These are phyloP conservation scores for Copidosoma floridanum DNA, from an alignment of 1,140 invertebrate genomes.

Conservation along the genomic window DNA sequence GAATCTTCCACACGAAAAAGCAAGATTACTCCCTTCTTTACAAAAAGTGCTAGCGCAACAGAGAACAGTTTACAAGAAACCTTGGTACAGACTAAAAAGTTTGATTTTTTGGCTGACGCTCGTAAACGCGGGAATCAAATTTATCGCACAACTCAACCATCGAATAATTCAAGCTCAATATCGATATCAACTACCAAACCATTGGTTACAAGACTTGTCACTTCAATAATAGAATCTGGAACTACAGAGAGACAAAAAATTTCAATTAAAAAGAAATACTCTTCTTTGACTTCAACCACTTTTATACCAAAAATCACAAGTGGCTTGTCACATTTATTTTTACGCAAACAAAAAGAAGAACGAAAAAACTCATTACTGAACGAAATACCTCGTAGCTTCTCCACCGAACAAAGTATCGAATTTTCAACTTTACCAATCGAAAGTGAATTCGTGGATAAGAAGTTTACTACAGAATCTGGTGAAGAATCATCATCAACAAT, in stretches of 20 bases:
- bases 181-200: slow-evolving; percentile 41
- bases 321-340: not conserved
- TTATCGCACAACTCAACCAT: slow-evolving; percentile 34
- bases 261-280: slow-evolving; percentile 52
- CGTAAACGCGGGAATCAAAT: slow-evolving; percentile 45
- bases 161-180: slow-evolving; percentile 3
- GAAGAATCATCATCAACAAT: slow-evolving; percentile 53
- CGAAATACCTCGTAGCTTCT: slow-evolving; percentile 39
- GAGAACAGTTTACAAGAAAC: slow-evolving; percentile 45
- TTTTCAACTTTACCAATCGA: slow-evolving; percentile 51
- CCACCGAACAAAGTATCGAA: slow-evolving; percentile 42
- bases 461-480: slow-evolving; percentile 46
- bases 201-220: slow-evolving; percentile 52
- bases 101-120: slow-evolving; percentile 51
- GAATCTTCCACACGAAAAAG: slow-evolving; percentile 18
- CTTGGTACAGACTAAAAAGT: slow-evolving; percentile 49
- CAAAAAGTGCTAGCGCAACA: slow-evolving; percentile 37
- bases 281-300: slow-evolving; percentile 45
- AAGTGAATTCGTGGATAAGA: slow-evolving; percentile 41
- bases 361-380: slow-evolving; percentile 37
- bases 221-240: slow-evolving; percentile 54
- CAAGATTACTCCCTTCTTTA: slow-evolving; percentile 37
- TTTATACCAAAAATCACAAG: slow-evolving; percentile 37
- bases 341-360: slow-evolving; percentile 4
- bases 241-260: slow-evolving; percentile 56